Conservation (phyloP, 2,888 invertebrate species). For the Idaea biselata region DNA sequence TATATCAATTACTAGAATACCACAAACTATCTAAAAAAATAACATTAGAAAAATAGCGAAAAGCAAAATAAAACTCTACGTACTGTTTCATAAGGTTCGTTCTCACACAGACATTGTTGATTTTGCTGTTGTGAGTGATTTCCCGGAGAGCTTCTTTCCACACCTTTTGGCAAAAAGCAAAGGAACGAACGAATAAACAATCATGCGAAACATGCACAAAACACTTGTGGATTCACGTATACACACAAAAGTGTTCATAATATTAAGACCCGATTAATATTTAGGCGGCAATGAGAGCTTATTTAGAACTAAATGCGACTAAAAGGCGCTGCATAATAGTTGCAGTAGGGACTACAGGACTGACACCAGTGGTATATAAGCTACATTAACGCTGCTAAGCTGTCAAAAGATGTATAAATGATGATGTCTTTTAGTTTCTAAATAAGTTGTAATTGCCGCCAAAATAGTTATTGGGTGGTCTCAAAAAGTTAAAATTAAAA, state of each 20-base stretch:
- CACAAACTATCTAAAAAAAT: not conserved
- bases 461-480: too few species aligned
- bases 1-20: not conserved
- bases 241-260: constrained; percentile 6
- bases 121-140: constrained; percentile 97
- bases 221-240: constrained; percentile 36
- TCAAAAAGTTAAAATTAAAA: too few species aligned
- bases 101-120: constrained; percentile 96
- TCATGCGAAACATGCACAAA: constrained; percentile 42
- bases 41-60: not conserved
- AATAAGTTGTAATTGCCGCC: too few species aligned
- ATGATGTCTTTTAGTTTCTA: too few species aligned
- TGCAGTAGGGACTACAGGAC: too few species aligned
- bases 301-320: too few species aligned
- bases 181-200: constrained; percentile 47
- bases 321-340: too few species aligned
- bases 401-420: too few species aligned
- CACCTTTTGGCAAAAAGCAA: constrained; percentile 81
- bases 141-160: constrained; percentile 95
- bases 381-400: too few species aligned
- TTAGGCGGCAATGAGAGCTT: too few species aligned
- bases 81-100: constrained; percentile 99
- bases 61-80: constrained; percentile 70
- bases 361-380: too few species aligned
- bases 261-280: too few species aligned